These are phyloP conservation scores for Cinara cedri DNA, from an alignment of 2,888 invertebrate genomes.

Conservation along the genomic window DNA sequence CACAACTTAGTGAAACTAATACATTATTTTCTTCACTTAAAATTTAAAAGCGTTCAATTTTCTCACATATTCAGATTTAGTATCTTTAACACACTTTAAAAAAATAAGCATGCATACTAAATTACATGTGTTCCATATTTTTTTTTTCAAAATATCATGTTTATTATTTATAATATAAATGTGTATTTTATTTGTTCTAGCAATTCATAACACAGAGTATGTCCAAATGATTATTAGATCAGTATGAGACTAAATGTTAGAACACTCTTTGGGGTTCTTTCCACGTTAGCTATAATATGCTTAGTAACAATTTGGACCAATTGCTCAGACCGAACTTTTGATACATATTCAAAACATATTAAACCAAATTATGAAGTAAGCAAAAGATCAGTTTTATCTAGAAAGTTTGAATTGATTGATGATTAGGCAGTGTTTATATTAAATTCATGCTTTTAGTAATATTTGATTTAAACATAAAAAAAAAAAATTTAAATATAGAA, in stretches of 20 bases:
- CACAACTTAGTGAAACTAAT: too few species aligned
- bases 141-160: not conserved
- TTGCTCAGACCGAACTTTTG: constrained; percentile 23
- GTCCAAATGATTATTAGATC: constrained; percentile 24
- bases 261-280: constrained; percentile 19
- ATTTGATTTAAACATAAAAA: not conserved
- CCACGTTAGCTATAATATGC: constrained; percentile 16
- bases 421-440: not conserved
- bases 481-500: not conserved
- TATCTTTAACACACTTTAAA: too few species aligned
- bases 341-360: constrained; percentile 8
- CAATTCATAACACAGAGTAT: constrained; percentile 5
- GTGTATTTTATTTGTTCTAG: constrained; percentile 12
- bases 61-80: too few species aligned
- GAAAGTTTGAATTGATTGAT: not conserved
- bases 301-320: constrained; percentile 31
- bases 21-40: too few species aligned
- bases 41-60: too few species aligned
- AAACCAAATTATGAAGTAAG: constrained; percentile 29
- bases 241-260: constrained; percentile 50
- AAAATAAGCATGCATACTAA: too few species aligned
- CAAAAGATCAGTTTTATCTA: not conserved
- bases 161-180: not conserved
- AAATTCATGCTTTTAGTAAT: not conserved
- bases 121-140: too few species aligned